Conservation (phyloP, 2,888 invertebrate genomes). For the Acrocyrtus sp. region DNA sequence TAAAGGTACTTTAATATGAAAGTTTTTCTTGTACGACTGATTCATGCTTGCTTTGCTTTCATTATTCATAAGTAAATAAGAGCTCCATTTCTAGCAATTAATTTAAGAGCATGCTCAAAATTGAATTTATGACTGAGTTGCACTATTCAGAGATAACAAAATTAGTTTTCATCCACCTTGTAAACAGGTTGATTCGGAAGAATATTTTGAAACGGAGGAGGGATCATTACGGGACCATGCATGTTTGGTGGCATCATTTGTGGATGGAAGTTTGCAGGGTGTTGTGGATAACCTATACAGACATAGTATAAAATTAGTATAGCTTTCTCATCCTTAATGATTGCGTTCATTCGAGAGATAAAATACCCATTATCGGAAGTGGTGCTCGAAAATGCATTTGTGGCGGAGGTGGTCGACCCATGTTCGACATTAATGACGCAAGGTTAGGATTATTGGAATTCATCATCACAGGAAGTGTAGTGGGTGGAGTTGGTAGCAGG, state of each 20-base stretch:
- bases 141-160: too few relatives aligned
- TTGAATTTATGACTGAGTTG: too few relatives aligned
- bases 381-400: constrained; percentile 30
- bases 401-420: constrained; percentile 29
- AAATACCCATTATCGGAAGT: constrained; percentile 31
- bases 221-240: constrained; percentile 31
- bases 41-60: too few relatives aligned
- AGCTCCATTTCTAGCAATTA: constrained; percentile 22
- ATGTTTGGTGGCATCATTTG: constrained; percentile 42
- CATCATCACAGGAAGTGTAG: constrained; percentile 43
- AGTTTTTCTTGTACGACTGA: constrained; percentile 37
- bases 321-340: not conserved
- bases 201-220: constrained; percentile 40
- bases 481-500: constrained; percentile 36
- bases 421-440: constrained; percentile 44
- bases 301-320: constrained; percentile 2
- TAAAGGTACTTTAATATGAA: constrained; percentile 49
- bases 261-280: constrained; percentile 37
- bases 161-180: constrained; percentile 38
- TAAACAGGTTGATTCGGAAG: constrained; percentile 36
- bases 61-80: constrained; percentile 19
- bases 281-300: constrained; percentile 32
- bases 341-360: not conserved
- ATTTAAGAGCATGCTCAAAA: too few relatives aligned
- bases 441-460: constrained; percentile 45